Evolutionary conservation across 2,113 vertebrate species (phyloP).

Genomic region (Phocoena phocoena): DNA sequence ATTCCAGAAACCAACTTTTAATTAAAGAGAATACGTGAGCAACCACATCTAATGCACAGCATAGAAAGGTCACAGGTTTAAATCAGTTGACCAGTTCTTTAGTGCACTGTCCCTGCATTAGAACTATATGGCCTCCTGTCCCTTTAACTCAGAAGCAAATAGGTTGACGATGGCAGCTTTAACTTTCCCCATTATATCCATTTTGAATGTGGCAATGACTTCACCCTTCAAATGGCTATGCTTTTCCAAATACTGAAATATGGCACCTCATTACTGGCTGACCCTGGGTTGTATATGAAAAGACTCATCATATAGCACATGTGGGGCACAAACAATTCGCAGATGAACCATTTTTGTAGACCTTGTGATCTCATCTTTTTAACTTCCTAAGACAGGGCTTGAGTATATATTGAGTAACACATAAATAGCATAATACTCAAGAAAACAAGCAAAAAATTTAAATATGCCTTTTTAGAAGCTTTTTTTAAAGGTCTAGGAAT

Average conservation of each 20-base stretch:
- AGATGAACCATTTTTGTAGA: neutral
- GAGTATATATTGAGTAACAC: neutral
- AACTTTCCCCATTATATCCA: neutral
- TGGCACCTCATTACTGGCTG: neutral
- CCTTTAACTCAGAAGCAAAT: conserved; percentile 24
- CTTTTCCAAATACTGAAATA: conserved; percentile 15
- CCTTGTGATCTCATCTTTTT: neutral
- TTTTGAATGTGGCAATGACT: conserved; percentile 1
- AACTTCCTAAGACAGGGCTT: neutral
- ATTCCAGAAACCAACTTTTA: conserved; percentile 45
- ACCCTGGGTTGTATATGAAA: neutral
- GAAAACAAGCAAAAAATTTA: neutral
- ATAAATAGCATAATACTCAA: neutral
- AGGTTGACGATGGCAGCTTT: neutral
- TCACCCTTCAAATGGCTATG: neutral
- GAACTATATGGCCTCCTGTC: neutral
- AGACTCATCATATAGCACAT: neutral
- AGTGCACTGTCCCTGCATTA: neutral
- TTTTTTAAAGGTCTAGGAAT: neutral
- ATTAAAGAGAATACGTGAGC: conserved; percentile 53
- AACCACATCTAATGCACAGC: neutral
- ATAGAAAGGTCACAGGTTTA: conserved; percentile 26
- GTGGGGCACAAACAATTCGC: neutral
- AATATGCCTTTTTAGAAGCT: neutral
- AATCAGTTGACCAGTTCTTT: neutral